phyloP scores from a whole-genome alignment of 2,113 vertebrate species.

The Thamnaconus septentrionalis region DNA sequence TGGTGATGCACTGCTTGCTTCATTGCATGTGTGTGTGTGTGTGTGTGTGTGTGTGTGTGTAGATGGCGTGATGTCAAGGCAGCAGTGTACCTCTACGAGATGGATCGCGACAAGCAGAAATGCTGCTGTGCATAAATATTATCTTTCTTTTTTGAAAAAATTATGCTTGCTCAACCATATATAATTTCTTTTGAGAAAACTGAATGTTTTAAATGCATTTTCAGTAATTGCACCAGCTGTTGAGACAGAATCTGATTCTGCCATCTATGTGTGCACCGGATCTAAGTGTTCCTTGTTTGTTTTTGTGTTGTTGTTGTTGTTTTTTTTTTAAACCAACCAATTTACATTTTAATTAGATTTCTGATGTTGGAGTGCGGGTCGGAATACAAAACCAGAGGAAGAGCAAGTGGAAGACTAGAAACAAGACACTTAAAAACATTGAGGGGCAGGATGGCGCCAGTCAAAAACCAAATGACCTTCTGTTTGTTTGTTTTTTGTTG shows the following conservation, averaged over 20 bases:
- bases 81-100: conserved; percentile 1
- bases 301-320: not conserved
- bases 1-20: conserved; percentile 34
- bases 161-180: no score
- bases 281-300: conserved; percentile 4
- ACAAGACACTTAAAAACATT: conserved; percentile 29
- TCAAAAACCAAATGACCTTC: conserved; percentile 15
- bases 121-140: conserved; percentile 17
- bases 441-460: not conserved
- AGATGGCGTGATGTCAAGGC: conserved; percentile 18
- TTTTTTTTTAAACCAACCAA: conserved; percentile 33
- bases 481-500: not conserved
- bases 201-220: not conserved
- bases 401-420: conserved; percentile 8
- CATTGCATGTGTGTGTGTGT: not conserved
- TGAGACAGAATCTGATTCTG: conserved; percentile 7
- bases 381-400: conserved; percentile 9
- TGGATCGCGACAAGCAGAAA: conserved; percentile 2
- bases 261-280: conserved; percentile 14
- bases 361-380: conserved; percentile 29
- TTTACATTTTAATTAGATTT: conserved; percentile 55
- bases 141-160: not conserved
- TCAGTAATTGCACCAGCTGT: not conserved
- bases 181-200: no score
- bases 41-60: no score